Evolutionary conservation across 2,797 vertebrate species (phyloP), one percentile per base, ranked within the genome.

Genomic region (Pempheris klunzingeri): DNA sequence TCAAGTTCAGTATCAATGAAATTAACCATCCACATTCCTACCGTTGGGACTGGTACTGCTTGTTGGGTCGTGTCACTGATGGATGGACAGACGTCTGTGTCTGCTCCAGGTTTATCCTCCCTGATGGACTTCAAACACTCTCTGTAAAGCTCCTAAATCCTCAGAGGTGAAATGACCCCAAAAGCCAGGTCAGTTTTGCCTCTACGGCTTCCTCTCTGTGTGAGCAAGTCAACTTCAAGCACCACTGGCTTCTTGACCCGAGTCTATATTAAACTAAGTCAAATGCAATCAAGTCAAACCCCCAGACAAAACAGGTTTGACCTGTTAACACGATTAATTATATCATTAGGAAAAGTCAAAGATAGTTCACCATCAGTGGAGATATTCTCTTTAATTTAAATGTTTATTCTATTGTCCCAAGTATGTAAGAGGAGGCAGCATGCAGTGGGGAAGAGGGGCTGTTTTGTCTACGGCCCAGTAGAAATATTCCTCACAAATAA

Each of bases 101-200:
- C 69, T 81, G 69, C 70, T 71, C 26, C 69, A 71, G 67, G 78
- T 81, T 88, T 64, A 66, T 86, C 84, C 73, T 82, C 67, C 13
- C 74, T 79, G 83, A 92, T 87, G 50, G 87, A 92, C 89, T 86
- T 89, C 77, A 88, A 82, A 86, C 58, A 1, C n/a, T 72, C 67
- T 80, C 49, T 74, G n/a, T 67, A 62, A 88, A 90, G 76, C 85
- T 70, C 59, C 57, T 85, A 81, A 90, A 82, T 65, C 89, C 81
- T 84, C 88, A 86, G 85, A 86, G 74, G 87, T 91, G 88, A 93
- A 93, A 80, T 92, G 90, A 93, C 89, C 92, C 90, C 71, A 91
- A 71, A 90, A 93, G 83, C 64, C 75, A 89, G 89, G 86, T 91
- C 91, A 93, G 54, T 43, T 65, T 80, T 78, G 49, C 49, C 43